These are phyloP conservation scores for Synodontis membranacea DNA, from an alignment of 2,113 vertebrate genomes.

Conservation along the genomic window DNA sequence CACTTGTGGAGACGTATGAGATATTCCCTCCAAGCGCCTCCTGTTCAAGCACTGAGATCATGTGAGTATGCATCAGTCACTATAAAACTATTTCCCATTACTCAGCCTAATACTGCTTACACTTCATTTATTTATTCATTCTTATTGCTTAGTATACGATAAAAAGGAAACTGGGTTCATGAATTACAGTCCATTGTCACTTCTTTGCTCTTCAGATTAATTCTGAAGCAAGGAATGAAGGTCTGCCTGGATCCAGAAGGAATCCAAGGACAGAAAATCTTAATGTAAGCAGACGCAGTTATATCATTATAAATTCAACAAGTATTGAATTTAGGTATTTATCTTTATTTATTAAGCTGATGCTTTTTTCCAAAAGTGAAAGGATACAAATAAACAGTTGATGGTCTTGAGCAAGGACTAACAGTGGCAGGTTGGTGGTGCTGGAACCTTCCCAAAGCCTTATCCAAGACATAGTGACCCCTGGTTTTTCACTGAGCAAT, in stretches of 20 bases:
- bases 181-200: background rate
- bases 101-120: background rate
- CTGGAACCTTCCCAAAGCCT: background rate
- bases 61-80: slow-evolving; percentile 35
- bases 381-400: background rate
- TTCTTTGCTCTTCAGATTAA: slow-evolving; percentile 22
- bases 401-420: background rate
- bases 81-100: background rate
- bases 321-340: too few relatives aligned
- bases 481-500: background rate
- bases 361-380: background rate
- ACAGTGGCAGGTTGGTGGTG: background rate
- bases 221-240: background rate
- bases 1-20: background rate
- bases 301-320: background rate
- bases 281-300: slow-evolving; percentile 17
- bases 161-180: background rate
- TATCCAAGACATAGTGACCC: background rate
- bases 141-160: background rate
- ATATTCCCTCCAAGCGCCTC: slow-evolving; percentile 25
- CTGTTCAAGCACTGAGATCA: slow-evolving; percentile 43
- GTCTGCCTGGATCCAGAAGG: slow-evolving; percentile 41
- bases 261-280: slow-evolving; percentile 35
- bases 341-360: too few relatives aligned
- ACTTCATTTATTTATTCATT: background rate